Conservation (phyloP, 2,113 vertebrate species). For the Phalacrocorax pelagicus region DNA sequence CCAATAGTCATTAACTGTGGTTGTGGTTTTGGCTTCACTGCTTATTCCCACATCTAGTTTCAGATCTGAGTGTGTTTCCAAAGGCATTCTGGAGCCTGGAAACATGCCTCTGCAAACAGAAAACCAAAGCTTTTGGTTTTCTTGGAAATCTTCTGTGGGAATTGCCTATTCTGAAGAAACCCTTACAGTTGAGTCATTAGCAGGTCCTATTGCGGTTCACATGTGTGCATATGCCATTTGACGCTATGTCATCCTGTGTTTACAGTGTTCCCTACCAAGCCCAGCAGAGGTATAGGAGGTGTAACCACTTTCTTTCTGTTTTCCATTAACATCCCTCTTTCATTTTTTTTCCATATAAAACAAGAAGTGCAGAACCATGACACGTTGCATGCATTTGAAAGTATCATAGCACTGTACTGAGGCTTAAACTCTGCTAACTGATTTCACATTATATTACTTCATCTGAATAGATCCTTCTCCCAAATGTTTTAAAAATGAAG, state of each 20-base stretch:
- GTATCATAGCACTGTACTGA: background rate
- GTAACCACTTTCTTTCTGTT: background rate
- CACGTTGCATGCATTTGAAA: background rate
- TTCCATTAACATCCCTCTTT: background rate
- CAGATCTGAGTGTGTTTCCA: background rate
- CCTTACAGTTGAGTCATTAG: background rate
- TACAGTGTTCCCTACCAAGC: background rate
- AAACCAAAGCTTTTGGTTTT: conserved; percentile 6
- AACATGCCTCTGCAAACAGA: conserved; percentile 15
- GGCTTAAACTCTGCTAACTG: background rate
- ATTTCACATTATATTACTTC: background rate
- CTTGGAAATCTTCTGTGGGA: background rate
- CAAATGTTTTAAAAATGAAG: background rate
- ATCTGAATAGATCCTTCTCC: background rate
- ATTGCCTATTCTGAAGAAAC: background rate
- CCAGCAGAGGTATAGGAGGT: background rate
- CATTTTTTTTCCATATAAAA: background rate
- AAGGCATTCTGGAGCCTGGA: conserved; percentile 9
- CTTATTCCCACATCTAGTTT: conserved; percentile 35
- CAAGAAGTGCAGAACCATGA: background rate
- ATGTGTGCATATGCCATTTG: background rate
- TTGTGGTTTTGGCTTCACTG: conserved; percentile 38
- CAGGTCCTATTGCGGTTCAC: background rate
- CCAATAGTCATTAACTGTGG: background rate
- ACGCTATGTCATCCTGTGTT: background rate